Conservation (phyloP, 37 sponge, comb jelly and placozoan genomes). For the Geodia barretti region DNA sequence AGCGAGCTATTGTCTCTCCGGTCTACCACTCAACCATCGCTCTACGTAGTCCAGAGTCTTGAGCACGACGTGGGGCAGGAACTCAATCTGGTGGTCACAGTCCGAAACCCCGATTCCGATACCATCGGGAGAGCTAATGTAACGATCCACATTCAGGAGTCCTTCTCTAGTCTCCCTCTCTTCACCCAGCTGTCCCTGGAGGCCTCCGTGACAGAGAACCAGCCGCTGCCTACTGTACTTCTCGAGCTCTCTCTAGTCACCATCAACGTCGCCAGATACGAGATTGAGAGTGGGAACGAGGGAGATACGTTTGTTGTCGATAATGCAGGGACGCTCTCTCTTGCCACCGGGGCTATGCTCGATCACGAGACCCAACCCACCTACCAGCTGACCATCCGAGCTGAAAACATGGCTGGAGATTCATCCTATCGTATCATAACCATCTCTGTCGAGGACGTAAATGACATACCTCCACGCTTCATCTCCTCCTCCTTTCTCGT, state of each 20-base stretch:
- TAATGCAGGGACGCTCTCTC: not conserved
- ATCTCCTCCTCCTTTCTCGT: slow-evolving; percentile 30
- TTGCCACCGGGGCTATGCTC: not conserved
- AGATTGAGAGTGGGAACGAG: slow-evolving; percentile 3
- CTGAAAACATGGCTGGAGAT: not conserved
- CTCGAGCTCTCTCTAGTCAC: not conserved
- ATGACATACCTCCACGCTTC: slow-evolving; percentile 70
- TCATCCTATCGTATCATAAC: slow-evolving; percentile 38
- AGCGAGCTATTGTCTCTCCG: not conserved
- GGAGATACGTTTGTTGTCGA: slow-evolving; percentile 17
- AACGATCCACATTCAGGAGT: slow-evolving; percentile 3
- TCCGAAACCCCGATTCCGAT: slow-evolving; percentile 25
- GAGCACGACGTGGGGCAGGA: not conserved
- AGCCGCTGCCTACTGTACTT: slow-evolving; percentile 1
- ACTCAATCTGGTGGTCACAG: not conserved
- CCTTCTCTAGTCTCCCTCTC: not conserved
- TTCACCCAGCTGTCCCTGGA: slow-evolving; percentile 4
- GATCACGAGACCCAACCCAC: slow-evolving; percentile 52
- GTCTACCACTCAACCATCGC: not conserved
- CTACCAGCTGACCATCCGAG: slow-evolving; percentile 57
- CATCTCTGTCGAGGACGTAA: slow-evolving; percentile 51
- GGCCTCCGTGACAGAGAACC: slow-evolving; percentile 1
- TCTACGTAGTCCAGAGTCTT: not conserved
- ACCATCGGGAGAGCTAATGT: not conserved
- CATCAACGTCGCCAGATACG: slow-evolving; percentile 11